A percentile compares a stretch with the other conserved stretches of the same genome.
phyloP scores from a whole-genome alignment of 2,888 invertebrate species.

The Carterocephalus palaemon region DNA sequence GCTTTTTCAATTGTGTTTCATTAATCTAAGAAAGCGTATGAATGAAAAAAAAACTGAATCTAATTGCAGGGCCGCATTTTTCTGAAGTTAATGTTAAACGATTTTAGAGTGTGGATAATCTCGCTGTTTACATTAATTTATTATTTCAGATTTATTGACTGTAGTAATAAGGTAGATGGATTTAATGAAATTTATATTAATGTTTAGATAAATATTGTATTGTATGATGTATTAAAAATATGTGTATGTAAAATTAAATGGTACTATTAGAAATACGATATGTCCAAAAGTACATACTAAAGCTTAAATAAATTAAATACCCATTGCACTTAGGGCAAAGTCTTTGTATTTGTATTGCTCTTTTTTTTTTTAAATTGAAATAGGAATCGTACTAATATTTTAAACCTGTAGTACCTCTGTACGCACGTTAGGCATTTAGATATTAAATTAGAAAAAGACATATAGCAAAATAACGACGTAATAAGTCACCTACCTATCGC shows the following conservation, averaged over 20 bases:
- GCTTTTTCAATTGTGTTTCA: no score
- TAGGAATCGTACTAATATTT: no score
- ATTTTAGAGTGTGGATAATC: constrained; percentile 20
- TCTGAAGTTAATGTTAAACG: constrained; percentile 13
- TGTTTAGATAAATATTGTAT: no score
- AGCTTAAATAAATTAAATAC: background rate
- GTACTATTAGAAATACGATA: background rate
- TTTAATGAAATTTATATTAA: constrained; percentile 8
- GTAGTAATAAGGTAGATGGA: constrained; percentile 16
- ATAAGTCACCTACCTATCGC: no score
- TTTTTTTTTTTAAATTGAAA: background rate
- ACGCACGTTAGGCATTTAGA: no score
- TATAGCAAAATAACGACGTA: no score
- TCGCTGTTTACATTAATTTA: constrained; percentile 17
- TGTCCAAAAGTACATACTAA: constrained; percentile 1
- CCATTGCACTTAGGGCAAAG: no score
- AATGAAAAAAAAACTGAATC: constrained; percentile 1
- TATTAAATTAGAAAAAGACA: no score
- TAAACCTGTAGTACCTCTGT: no score
- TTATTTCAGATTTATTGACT: constrained; percentile 12
- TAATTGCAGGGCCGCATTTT: background rate
- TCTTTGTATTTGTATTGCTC: background rate
- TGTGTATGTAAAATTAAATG: no score
- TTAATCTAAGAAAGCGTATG: no score
- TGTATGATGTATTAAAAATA: no score